Base-by-base conservation (phyloP, 92 coral and sea anemone genomes). In the Phenganax marumi region DNA sequence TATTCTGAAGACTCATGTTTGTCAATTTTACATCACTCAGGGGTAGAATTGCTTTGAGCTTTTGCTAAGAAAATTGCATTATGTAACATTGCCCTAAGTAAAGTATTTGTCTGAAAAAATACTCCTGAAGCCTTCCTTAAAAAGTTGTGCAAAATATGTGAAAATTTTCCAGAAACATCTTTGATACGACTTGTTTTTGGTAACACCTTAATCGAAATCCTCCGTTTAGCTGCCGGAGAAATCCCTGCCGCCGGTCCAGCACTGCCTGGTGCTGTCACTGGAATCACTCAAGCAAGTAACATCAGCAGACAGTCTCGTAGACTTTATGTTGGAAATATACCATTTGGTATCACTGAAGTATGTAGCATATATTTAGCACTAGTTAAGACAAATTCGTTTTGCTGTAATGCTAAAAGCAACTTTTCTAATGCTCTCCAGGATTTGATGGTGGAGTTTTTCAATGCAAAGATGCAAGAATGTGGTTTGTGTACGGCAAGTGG, bases 391-490 rank as follows among this genome's bases (percentile, higher is more conserved):
- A 68, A 8, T 70, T 68, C 17, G 7, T 68, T 8, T 68, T 68
- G 70, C 52, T 52, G 63, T 50, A 8, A 24, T 50, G 26, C 24
- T 24, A 50, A 52, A 33, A 33, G 43, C 43, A 33, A 54, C 17
- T 71, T 21, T 71, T 63, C 23, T 86, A 56, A 55, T 12, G 80
- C 9, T 18, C 50, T 76, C 56, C 52, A 94, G 98, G 93, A 90
- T 74, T 56, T 94, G 83, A 94, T 94, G 98, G 91, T 94, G 50
- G 98, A 94, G 58, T 94, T 94, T 84, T 94, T 94, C 87, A 94
- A 94, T 92, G 98, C 98, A 74, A 94, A 92, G 60, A 94, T 94
- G 98, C 97, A 94, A 73, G 98, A 94, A 83, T 97, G 97, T 68
- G 93, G 91, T 74, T 77, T 94, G 26, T 92, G 93, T 74, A 94